phyloP scores from a whole-genome alignment of 2,797 vertebrate genomes.

The Falco columbarius region DNA sequence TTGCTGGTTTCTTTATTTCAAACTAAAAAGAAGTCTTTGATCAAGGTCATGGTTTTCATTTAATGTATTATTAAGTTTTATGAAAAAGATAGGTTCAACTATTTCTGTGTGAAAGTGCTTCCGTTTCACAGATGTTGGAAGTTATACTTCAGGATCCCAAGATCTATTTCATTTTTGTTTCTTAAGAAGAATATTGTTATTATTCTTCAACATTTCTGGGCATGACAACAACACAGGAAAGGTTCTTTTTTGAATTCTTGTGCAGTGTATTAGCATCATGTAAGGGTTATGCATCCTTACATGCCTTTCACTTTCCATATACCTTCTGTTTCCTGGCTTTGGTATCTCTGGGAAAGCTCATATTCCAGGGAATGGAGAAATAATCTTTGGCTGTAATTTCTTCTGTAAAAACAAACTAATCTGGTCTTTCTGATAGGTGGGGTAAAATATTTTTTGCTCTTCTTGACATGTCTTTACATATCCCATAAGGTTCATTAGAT shows the following conservation, averaged over 20 bases:
- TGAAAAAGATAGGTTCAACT: not conserved
- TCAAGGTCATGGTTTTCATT: not conserved
- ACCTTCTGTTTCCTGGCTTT: not conserved
- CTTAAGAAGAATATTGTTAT: not conserved
- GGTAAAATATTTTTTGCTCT: not conserved
- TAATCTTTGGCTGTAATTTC: not conserved
- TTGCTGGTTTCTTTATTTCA: constrained; percentile 6
- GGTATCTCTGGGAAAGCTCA: not conserved
- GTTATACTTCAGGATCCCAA: not conserved
- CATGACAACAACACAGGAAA: not conserved
- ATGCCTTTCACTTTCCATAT: not conserved
- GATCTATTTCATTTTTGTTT: not conserved
- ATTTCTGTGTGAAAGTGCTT: not conserved
- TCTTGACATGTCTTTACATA: not conserved
- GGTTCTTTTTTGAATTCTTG: not conserved
- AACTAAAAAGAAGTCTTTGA: not conserved
- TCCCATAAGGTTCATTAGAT: not conserved
- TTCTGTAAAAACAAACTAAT: not conserved
- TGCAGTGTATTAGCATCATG: not conserved
- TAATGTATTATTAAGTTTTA: not conserved
- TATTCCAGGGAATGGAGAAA: not conserved
- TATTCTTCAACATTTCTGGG: not conserved
- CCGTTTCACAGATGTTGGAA: not conserved
- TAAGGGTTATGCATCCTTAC: not conserved
- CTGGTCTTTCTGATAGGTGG: not conserved